Base-by-base conservation (phyloP, 1,140 invertebrate genomes). In the Drosophila pruinosa region DNA sequence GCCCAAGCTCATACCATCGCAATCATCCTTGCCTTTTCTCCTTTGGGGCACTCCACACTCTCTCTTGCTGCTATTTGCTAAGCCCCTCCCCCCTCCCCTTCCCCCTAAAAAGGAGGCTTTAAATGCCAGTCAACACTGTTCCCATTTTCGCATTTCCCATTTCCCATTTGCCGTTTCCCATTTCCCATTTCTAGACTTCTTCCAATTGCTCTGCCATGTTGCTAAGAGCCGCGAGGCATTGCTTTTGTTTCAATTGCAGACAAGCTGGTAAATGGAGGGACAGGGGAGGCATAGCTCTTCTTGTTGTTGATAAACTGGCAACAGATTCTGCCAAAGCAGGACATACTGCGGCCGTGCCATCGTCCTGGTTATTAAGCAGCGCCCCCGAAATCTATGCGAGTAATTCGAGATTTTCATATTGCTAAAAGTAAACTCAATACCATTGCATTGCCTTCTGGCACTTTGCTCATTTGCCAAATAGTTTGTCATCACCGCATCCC, bases 171-270 rank as follows among this genome's bases (percentile, higher is more conserved):
- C 21, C 17, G 12, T 43, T 43, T 38, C 45, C 34, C 45, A 41
- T 64, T 36, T 43, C 53, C 28, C 50, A 53, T 53, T 53, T 53
- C 31, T 53, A 53, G 50, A 14, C 21, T 39, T 39, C 52, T 43
- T 28, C 24, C 43, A 50, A 63, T 45, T 63, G 34, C 36, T 43
- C 15, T 34, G 10, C 43, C 8, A 65, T 59, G 69, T 68, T 72
- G 54, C 64, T 21, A 68, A 48, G 53, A 48, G 70, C 70, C 64
- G 70, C 54, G 31, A 17, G 70, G 47, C 56, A 61, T 54, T 72
- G 70, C 63, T 56, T 58, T 34, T 41, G 39, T 64, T 72, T 72
- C 64, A 68, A 72, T 72, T 58, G 63, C 56, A 72, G 69, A 67
- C 54, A 47, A 39, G 43, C 10, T 1, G 26, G 4, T 19, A 21